Evolutionary conservation across 1,140 invertebrate genomes (phyloP).

Genomic region (Halictus rubicundus): DNA sequence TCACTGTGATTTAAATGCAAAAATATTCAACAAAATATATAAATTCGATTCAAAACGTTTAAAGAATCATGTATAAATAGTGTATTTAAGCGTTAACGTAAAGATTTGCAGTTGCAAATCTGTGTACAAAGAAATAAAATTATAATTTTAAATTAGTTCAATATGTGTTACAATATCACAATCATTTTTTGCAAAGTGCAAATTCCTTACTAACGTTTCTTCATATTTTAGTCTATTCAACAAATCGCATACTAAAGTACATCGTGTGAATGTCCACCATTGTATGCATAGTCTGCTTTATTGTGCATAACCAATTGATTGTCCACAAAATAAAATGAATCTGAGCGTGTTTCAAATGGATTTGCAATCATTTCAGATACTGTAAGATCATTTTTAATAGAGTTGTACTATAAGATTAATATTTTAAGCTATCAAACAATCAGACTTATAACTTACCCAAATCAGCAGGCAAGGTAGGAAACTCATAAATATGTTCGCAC

Average conservation of each 20-base stretch:
- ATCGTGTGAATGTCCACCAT: slow-evolving; percentile 83
- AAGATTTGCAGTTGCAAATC: slow-evolving; percentile 52
- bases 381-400: slow-evolving; percentile 79
- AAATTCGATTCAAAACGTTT: slow-evolving; percentile 21
- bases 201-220: slow-evolving; percentile 49
- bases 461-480: slow-evolving; percentile 92
- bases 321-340: slow-evolving; percentile 99
- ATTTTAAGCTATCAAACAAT: not conserved
- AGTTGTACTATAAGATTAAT: not conserved
- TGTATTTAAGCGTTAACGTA: slow-evolving; percentile 22
- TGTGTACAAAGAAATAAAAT: slow-evolving; percentile 47
- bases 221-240: slow-evolving; percentile 46
- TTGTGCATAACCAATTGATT: slow-evolving; percentile 99
- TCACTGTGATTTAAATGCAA: not conserved
- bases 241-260: slow-evolving; percentile 57
- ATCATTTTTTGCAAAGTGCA: slow-evolving; percentile 64
- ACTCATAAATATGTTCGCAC: slow-evolving; percentile 99
- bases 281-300: slow-evolving; percentile 98
- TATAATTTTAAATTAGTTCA: slow-evolving; percentile 52
- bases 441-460: slow-evolving; percentile 85
- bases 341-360: slow-evolving; percentile 98
- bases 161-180: slow-evolving; percentile 35
- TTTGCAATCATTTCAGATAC: slow-evolving; percentile 97
- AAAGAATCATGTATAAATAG: slow-evolving; percentile 26
- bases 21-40: slow-evolving; percentile 10